Conservation (phyloP, 2,888 invertebrate species). For the Erebia ligea region DNA sequence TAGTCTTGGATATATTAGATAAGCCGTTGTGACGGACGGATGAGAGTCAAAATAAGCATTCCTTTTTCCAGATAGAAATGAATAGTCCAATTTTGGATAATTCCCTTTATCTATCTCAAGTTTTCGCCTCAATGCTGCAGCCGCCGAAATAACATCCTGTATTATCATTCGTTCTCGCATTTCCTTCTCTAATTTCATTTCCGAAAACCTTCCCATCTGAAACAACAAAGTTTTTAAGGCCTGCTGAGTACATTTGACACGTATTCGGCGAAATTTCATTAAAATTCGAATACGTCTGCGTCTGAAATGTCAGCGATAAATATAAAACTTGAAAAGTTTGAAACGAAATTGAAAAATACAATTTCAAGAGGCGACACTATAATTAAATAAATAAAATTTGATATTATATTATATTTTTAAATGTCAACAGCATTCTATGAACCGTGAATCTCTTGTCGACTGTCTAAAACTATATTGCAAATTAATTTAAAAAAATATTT, state of each 20-base stretch:
- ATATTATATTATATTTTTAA: slow-evolving; percentile 6
- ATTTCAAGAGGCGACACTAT: slow-evolving; percentile 15
- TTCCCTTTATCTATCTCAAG: background rate
- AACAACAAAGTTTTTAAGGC: slow-evolving; percentile 20
- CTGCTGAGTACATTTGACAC: slow-evolving; percentile 21
- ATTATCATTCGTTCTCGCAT: slow-evolving; percentile 1
- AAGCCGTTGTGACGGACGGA: too few relatives aligned
- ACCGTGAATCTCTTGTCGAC: background rate
- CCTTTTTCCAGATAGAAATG: too few relatives aligned
- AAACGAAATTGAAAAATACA: slow-evolving; percentile 6
- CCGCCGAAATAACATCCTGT: background rate
- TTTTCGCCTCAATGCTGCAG: background rate
- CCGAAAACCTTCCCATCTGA: slow-evolving; percentile 10
- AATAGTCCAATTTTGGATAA: too few relatives aligned
- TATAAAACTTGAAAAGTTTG: slow-evolving; percentile 11
- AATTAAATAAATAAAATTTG: slow-evolving; percentile 8
- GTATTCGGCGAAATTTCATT: slow-evolving; percentile 22
- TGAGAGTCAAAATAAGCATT: too few relatives aligned
- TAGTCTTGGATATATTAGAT: background rate
- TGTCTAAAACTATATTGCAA: background rate
- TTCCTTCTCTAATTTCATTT: slow-evolving; percentile 5
- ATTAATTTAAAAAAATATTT: too few relatives aligned
- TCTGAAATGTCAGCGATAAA: slow-evolving; percentile 16
- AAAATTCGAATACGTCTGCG: slow-evolving; percentile 20
- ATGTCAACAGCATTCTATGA: slow-evolving; percentile 9